Evolutionary conservation across 64 coral and sea anemone genomes (phyloP).

Genomic region (Stichodactyla helianthus): DNA sequence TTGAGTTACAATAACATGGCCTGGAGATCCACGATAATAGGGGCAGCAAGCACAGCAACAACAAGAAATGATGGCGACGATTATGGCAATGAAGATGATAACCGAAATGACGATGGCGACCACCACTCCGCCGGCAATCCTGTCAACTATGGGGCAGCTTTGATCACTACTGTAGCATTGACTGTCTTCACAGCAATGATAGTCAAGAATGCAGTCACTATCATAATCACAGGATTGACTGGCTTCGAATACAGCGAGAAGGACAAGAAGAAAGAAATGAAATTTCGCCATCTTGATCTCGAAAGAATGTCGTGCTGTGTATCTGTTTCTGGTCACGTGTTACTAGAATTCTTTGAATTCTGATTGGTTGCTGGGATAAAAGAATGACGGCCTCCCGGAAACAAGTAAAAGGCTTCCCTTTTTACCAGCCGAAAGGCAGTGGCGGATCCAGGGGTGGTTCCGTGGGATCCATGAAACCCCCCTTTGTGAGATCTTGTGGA

Average conservation of each 20-base stretch:
- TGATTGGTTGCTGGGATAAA: neutral
- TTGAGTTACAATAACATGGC: neutral
- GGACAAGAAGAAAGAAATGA: neutral
- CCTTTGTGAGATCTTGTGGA: no score
- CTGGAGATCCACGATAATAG: slow-evolving; percentile 2
- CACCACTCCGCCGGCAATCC: neutral
- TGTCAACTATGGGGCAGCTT: neutral
- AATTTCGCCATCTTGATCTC: neutral
- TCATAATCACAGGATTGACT: neutral
- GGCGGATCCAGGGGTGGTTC: no score
- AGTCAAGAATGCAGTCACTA: neutral
- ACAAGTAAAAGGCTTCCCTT: no score
- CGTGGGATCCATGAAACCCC: no score
- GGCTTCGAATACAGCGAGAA: neutral
- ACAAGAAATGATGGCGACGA: slow-evolving; percentile 14
- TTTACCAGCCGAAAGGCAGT: no score
- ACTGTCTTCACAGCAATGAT: slow-evolving; percentile 5
- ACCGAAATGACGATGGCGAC: neutral
- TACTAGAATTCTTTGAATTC: neutral
- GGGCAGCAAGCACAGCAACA: slow-evolving; percentile 42
- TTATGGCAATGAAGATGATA: neutral
- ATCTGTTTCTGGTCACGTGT: neutral
- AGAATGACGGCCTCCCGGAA: no score
- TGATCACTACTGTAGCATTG: neutral
- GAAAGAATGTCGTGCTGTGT: neutral